Base-by-base conservation (phyloP, 2,797 vertebrate genomes). In the Meriones psammophilus region DNA sequence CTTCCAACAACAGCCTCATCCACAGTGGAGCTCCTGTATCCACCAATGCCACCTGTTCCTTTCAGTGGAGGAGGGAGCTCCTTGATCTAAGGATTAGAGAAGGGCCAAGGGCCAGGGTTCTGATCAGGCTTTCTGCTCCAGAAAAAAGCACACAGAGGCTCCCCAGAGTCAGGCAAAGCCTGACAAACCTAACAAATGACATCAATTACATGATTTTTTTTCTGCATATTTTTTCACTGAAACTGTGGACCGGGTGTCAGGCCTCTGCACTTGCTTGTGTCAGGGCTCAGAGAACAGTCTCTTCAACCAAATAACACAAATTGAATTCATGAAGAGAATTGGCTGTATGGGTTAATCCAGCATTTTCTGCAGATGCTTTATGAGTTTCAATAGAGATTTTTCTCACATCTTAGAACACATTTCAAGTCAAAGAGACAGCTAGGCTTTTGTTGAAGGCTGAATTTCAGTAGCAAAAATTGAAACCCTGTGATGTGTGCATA, bases 261-360 rank as follows among this genome's bases (percentile, higher is more conserved):
- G 28, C 64, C 28, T 81, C 17, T n/a, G 77, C 50, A 50, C 80
- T 56, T 6, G 0, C 90, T 64, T 93, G 36, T 73, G 94, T 95
- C 80, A 87, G 69, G 77, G 85, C 60, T 96, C 90, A 94, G 88
- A 83, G 88, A 94, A 92, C 60, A 62, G 56, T 94, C 78, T 92
- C 69, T 95, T 96, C 93, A 97, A 94, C 93, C 88, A 97, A 93
- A 97, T 94, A 89, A 96, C 88, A 94, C 88, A 95, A 96, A 97
- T 66, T 81, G 56, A 91, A 95, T 95, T 95, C 88, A 88, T 91
- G 69, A 95, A 97, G 68, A 87, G 96, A 96, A 92, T 85, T 91
- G 92, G 76, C 83, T 93, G 62, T 78, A 71, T 93, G 93, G 56
- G 74, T 93, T 96, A 96, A 95, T 92, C 78, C 86, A 93, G 94